These are phyloP conservation scores for Chaitophorus viminalis DNA, from an alignment of 2,888 invertebrate genomes.

Conservation along the genomic window DNA sequence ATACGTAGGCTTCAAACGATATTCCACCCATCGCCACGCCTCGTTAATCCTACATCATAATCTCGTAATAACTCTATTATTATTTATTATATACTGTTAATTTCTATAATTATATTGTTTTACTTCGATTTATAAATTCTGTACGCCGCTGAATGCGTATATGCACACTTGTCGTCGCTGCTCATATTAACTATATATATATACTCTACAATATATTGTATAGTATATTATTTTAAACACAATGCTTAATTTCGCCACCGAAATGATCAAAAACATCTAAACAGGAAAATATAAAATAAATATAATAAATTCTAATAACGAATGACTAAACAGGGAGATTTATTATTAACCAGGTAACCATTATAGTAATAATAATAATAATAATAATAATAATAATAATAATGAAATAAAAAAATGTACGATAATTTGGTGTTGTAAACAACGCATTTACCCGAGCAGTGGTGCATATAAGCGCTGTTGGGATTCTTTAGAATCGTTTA, in stretches of 20 bases:
- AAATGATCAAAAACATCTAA: not conserved
- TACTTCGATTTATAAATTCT: not conserved
- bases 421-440: not conserved
- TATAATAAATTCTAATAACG: not conserved
- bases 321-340: not conserved
- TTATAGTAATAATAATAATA: not conserved
- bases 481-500: not conserved
- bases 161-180: not conserved
- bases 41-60: slow-evolving; percentile 12
- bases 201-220: too few relatives aligned
- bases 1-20: not conserved
- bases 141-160: not conserved
- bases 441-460: not conserved
- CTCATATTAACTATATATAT: too few relatives aligned
- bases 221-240: too few relatives aligned
- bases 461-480: not conserved
- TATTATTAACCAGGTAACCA: not conserved
- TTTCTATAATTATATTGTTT: not conserved
- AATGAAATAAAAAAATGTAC: not conserved
- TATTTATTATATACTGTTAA: not conserved
- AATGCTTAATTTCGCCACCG: too few relatives aligned
- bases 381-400: not conserved
- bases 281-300: not conserved
- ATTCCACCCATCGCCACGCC: slow-evolving; percentile 20
- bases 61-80: slow-evolving; percentile 32